These are phyloP conservation scores for Elaphurus davidianus DNA, from an alignment of 2,113 vertebrate species.

Conservation along the genomic window DNA sequence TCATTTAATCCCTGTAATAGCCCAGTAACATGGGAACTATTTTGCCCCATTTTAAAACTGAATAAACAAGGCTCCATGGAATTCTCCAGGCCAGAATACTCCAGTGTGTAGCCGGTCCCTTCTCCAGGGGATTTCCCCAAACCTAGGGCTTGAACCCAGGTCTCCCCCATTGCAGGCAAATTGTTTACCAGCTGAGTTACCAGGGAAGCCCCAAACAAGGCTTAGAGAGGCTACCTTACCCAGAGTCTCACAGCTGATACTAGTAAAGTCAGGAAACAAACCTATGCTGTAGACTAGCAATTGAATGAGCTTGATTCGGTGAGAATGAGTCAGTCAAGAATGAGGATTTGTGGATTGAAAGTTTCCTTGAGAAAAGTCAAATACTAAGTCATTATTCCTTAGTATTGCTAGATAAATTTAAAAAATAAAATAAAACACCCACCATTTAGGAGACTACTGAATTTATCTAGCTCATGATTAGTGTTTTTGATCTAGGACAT, in stretches of 20 bases:
- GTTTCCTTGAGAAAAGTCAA: not conserved
- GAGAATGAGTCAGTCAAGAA: not conserved
- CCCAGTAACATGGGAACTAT: not conserved
- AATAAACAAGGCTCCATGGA: not conserved
- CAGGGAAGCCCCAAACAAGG: not conserved
- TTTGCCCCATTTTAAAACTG: not conserved
- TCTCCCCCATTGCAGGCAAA: rapidly evolving
- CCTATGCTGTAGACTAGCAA: not conserved
- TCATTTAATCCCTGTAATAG: not conserved
- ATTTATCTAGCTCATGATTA: not conserved
- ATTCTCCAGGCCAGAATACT: not conserved
- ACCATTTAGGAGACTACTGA: not conserved
- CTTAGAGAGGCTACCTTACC: not conserved
- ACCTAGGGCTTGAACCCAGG: not conserved
- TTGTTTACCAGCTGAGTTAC: not conserved
- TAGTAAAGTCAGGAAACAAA: not conserved
- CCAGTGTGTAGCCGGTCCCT: not conserved
- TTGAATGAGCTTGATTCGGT: not conserved
- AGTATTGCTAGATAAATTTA: not conserved
- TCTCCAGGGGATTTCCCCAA: not conserved
- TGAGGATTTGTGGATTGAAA: not conserved
- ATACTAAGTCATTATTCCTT: not conserved
- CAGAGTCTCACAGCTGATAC: not conserved
- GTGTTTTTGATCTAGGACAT: not conserved
- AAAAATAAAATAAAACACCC: not conserved